These are phyloP conservation scores for Limnephilus lunatus DNA, from an alignment of 2,888 invertebrate species.

Conservation along the genomic window DNA sequence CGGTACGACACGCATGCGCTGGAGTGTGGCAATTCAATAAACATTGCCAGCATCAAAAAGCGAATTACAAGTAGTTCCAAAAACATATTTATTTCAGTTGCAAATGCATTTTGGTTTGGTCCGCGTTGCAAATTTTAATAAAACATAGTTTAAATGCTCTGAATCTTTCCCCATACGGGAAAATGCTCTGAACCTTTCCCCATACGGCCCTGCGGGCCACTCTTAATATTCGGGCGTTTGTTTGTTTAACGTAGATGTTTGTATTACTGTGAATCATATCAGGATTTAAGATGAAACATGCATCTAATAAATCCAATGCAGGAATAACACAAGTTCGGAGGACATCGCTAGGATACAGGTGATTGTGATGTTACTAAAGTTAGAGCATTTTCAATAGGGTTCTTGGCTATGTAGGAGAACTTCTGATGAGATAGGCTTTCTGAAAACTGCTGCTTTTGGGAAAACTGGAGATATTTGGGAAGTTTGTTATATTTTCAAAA, in stretches of 20 bases:
- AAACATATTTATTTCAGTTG: too few species aligned
- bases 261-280: conserved; percentile 16
- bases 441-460: not conserved
- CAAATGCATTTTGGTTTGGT: too few species aligned
- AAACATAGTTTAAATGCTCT: not conserved
- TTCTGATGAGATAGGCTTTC: not conserved
- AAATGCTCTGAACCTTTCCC: not conserved
- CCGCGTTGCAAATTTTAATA: too few species aligned
- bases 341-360: not conserved
- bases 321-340: not conserved
- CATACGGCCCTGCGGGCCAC: not conserved
- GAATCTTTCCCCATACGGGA: not conserved
- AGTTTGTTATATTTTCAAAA: too few species aligned
- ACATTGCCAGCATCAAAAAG: too few species aligned
- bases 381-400: not conserved
- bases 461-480: not conserved
- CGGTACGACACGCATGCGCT: too few species aligned
- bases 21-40: too few species aligned
- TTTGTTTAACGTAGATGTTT: conserved; percentile 11
- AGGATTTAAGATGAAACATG: not conserved
- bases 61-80: too few species aligned
- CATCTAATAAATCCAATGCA: not conserved
- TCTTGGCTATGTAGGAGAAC: not conserved
- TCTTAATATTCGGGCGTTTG: conserved; percentile 5
- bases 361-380: not conserved